Conservation (phyloP, 2,113 vertebrate species). For the Salvelinus alpinus region DNA sequence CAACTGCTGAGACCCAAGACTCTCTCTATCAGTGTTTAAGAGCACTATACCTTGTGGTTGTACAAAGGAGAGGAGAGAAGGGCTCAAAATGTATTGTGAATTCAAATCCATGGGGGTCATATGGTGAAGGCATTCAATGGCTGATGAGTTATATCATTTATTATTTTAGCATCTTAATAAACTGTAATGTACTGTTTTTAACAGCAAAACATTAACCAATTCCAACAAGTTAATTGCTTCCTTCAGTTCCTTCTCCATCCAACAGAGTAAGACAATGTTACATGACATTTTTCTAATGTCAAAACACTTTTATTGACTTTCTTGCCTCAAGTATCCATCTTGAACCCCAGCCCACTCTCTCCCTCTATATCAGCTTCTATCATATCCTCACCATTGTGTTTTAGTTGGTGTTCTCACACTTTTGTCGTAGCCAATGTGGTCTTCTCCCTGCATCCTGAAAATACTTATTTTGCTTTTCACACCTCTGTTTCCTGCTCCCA, state of each 20-base stretch:
- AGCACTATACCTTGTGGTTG: too few species aligned
- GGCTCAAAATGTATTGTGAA: background rate
- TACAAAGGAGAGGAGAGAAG: conserved; percentile 39
- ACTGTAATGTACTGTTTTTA: background rate
- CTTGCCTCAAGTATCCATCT: conserved; percentile 4
- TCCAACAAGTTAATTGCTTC: background rate
- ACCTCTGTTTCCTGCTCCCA: conserved; percentile 5
- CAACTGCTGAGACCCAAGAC: too few species aligned
- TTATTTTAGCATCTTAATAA: background rate
- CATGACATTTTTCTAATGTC: too few species aligned
- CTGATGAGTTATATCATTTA: background rate
- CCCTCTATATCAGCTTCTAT: conserved; percentile 5
- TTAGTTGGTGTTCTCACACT: conserved; percentile 26
- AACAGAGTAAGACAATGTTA: background rate
- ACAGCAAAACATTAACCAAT: background rate
- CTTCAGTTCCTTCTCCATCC: background rate
- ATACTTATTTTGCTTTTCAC: conserved; percentile 32
- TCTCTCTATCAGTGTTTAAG: too few species aligned
- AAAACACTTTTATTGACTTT: too few species aligned
- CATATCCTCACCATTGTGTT: conserved; percentile 17
- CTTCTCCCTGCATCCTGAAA: conserved; percentile 31
- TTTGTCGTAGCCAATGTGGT: conserved; percentile 29
- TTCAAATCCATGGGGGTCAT: background rate
- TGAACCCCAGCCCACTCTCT: conserved; percentile 4
- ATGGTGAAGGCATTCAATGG: background rate